A percentile compares a stretch with the other conserved stretches of the same genome.
phyloP scores from a whole-genome alignment of 2,113 vertebrate genomes.

The Pterocles burchelli region DNA sequence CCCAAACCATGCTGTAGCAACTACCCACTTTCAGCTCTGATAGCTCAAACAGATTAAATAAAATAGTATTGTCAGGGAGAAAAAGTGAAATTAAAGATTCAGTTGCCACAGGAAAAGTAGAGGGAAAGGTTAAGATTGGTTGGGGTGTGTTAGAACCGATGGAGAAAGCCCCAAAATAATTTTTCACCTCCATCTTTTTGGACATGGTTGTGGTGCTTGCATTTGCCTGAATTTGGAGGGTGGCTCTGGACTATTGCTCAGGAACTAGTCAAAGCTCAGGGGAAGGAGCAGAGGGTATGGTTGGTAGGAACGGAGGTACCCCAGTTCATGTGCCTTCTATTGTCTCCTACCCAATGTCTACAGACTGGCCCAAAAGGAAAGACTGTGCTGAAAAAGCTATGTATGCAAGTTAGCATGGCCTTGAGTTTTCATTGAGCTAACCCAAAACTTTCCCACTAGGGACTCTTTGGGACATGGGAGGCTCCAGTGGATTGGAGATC shows the following conservation, averaged over 20 bases:
- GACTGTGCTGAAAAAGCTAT: not conserved
- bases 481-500: not conserved
- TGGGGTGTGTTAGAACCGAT: not conserved
- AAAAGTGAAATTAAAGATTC: not conserved
- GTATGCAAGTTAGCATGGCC: not conserved
- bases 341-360: not conserved
- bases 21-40: not conserved
- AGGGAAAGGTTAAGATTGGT: not conserved
- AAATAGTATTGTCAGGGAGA: not conserved
- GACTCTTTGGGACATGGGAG: not conserved
- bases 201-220: not conserved
- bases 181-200: not conserved
- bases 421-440: not conserved
- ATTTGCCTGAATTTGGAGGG: not conserved
- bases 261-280: not conserved
- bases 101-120: not conserved
- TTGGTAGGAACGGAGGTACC: not conserved
- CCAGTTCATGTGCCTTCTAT: not conserved
- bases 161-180: not conserved
- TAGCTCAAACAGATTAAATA: not conserved
- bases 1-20: not conserved
- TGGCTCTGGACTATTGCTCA: not conserved
- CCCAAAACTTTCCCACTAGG: not conserved
- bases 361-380: not conserved
- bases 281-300: not conserved